These are phyloP conservation scores for Macrosteles quadrilineatus DNA, from an alignment of 1,140 invertebrate genomes.

Conservation along the genomic window DNA sequence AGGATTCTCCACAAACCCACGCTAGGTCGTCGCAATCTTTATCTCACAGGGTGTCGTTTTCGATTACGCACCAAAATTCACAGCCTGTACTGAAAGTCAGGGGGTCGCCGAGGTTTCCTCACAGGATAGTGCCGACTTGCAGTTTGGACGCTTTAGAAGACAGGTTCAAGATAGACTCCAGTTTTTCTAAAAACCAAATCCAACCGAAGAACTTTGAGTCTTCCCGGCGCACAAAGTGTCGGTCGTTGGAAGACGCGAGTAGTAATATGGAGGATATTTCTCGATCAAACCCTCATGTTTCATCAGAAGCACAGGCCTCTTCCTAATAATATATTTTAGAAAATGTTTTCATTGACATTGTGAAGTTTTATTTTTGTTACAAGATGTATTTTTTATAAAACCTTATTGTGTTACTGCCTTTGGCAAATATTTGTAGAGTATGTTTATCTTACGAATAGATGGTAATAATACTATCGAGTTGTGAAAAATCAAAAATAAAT, in stretches of 20 bases:
- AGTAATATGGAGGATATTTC: background rate
- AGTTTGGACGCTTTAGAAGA: slow-evolving; percentile 61
- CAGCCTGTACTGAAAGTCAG: slow-evolving; percentile 50
- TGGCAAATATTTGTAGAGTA: too few species aligned
- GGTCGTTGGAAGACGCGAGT: slow-evolving; percentile 38
- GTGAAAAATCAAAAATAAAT: too few species aligned
- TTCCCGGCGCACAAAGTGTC: slow-evolving; percentile 49
- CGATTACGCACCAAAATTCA: slow-evolving; percentile 51
- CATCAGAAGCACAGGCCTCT: background rate
- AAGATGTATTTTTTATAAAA: background rate
- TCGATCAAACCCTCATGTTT: background rate
- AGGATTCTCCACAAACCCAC: slow-evolving; percentile 55
- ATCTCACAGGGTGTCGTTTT: slow-evolving; percentile 53
- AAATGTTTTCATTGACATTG: background rate
- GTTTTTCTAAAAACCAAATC: slow-evolving; percentile 10
- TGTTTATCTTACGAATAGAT: too few species aligned
- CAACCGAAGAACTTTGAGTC: background rate
- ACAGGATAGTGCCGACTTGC: slow-evolving; percentile 66
- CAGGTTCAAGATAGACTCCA: slow-evolving; percentile 48
- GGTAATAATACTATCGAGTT: too few species aligned
- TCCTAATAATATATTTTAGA: background rate
- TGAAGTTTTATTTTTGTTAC: background rate
- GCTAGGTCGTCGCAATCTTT: slow-evolving; percentile 66
- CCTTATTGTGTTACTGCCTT: too few species aligned
- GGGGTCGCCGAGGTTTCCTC: slow-evolving; percentile 70